A percentile compares a stretch with the other conserved stretches of the same genome.
These are phyloP conservation scores for Lordiphosa fenestrarum DNA, from an alignment of 2,888 invertebrate species.

Conservation along the genomic window DNA sequence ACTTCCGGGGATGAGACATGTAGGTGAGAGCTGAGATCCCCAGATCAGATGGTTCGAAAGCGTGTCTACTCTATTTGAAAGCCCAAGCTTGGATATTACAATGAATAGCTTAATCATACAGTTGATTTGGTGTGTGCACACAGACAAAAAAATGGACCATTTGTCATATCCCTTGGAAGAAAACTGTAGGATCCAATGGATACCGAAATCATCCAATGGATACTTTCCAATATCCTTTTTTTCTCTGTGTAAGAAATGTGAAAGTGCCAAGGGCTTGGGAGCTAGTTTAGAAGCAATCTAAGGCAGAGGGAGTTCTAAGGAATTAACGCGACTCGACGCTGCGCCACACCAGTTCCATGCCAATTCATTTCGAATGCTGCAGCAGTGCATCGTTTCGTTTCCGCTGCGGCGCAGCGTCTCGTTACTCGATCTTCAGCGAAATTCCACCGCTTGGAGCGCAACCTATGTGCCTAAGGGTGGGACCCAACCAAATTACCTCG, in stretches of 20 bases:
- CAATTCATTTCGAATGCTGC: too few species aligned
- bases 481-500: slow-evolving; percentile 85
- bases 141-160: too few species aligned
- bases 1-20: not conserved
- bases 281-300: slow-evolving; percentile 4
- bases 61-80: slow-evolving; percentile 4
- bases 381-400: too few species aligned
- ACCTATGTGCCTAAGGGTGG: not conserved
- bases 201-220: too few species aligned
- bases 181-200: too few species aligned
- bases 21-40: not conserved
- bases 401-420: too few species aligned
- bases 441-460: not conserved
- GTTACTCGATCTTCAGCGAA: too few species aligned
- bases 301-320: slow-evolving; percentile 4
- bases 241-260: not conserved
- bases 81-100: slow-evolving; percentile 9
- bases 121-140: not conserved
- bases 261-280: slow-evolving; percentile 2
- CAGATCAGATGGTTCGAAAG: slow-evolving; percentile 6
- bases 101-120: slow-evolving; percentile 4
- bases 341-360: too few species aligned
- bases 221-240: too few species aligned
- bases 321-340: slow-evolving; percentile 2
- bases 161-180: too few species aligned